Conservation (phyloP, 2,888 invertebrate species). For the Pammene aurita region DNA sequence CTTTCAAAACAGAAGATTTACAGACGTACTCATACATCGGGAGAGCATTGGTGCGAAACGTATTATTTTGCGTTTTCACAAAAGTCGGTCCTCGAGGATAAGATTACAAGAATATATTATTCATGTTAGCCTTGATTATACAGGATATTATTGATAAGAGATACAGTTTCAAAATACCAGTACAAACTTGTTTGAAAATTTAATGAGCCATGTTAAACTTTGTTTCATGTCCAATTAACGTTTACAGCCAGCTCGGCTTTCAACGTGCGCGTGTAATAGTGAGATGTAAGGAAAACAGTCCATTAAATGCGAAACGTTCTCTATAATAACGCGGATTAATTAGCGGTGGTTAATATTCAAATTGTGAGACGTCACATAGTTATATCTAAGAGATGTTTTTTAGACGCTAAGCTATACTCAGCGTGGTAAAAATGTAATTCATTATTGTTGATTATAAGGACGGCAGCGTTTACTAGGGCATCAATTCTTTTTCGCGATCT, state of each 20-base stretch:
- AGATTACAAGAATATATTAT: neutral
- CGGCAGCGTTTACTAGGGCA: too few relatives aligned
- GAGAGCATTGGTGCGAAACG: too few relatives aligned
- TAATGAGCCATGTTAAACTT: slow-evolving; percentile 55
- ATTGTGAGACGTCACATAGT: neutral
- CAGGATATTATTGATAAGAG: slow-evolving; percentile 20
- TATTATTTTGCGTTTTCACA: too few relatives aligned
- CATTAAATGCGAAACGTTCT: slow-evolving; percentile 18
- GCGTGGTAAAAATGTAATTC: too few relatives aligned
- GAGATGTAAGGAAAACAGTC: slow-evolving; percentile 31
- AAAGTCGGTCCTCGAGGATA: too few relatives aligned
- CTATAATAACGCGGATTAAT: neutral
- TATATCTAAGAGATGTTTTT: too few relatives aligned
- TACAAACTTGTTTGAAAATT: slow-evolving; percentile 49
- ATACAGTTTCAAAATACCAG: slow-evolving; percentile 48
- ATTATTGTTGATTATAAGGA: too few relatives aligned
- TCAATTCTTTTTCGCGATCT: too few relatives aligned
- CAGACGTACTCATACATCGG: too few relatives aligned
- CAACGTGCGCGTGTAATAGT: slow-evolving; percentile 60
- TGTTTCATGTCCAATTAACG: slow-evolving; percentile 66
- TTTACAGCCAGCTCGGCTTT: slow-evolving; percentile 59
- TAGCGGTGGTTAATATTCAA: neutral
- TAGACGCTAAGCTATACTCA: too few relatives aligned
- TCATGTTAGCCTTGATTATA: neutral
- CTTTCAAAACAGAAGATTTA: too few relatives aligned